phyloP scores from a whole-genome alignment of 2,888 invertebrate genomes.

The Anarsia innoxiella region DNA sequence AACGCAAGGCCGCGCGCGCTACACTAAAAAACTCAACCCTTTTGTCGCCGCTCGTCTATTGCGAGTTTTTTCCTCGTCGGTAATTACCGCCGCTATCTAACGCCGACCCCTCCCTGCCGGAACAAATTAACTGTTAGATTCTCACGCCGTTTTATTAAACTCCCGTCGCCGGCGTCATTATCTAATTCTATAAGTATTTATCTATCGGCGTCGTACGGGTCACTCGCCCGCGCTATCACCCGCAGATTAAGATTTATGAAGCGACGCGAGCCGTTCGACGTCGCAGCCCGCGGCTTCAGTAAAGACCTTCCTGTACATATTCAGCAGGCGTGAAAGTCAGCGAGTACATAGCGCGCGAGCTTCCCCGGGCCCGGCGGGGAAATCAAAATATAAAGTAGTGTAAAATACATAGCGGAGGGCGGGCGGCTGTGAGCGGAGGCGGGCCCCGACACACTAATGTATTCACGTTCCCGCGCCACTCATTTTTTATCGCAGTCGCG shows the following conservation, averaged over 20 bases:
- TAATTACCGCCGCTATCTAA: constrained; percentile 38
- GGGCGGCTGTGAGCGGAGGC: constrained; percentile 28
- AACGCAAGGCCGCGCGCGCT: constrained; percentile 39
- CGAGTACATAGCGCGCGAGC: constrained; percentile 36
- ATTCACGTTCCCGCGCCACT: constrained; percentile 67
- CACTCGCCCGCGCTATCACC: constrained; percentile 10
- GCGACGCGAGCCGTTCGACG: constrained; percentile 3
- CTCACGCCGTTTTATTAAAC: constrained; percentile 29
- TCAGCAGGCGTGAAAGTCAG: constrained; percentile 36
- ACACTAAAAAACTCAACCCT: constrained; percentile 41
- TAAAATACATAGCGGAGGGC: constrained; percentile 41
- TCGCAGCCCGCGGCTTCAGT: constrained; percentile 7
- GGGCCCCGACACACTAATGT: constrained; percentile 53
- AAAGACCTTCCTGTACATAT: constrained; percentile 36
- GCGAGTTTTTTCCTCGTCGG: constrained; percentile 25
- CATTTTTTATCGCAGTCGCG: constrained; percentile 75
- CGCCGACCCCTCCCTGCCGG: constrained; percentile 37
- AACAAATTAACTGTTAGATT: constrained; percentile 47
- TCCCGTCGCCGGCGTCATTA: constrained; percentile 16
- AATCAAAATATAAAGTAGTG: constrained; percentile 60
- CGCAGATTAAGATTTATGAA: constrained; percentile 11
- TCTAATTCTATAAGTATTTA: constrained; percentile 15
- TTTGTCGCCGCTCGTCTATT: constrained; percentile 35
- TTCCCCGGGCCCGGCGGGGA: constrained; percentile 48
- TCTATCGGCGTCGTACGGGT: constrained; percentile 11